These are phyloP conservation scores for Epinephelus moara DNA, from an alignment of 2,113 vertebrate genomes.

Conservation along the genomic window DNA sequence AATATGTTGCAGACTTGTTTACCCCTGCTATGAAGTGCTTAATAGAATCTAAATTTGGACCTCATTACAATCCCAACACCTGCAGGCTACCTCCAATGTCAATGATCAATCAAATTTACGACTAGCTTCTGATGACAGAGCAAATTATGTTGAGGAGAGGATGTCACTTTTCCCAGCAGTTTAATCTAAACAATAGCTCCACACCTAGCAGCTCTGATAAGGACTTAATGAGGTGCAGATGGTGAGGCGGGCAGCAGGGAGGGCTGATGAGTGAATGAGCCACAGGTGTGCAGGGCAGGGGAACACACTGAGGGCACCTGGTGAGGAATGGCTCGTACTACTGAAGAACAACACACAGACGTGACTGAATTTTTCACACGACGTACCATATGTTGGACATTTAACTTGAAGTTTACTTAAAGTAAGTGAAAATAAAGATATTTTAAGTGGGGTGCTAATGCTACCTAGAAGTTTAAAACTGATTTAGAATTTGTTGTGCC, in stretches of 20 bases:
- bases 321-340: neutral
- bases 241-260: constrained; percentile 1
- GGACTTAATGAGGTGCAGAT: constrained; percentile 12
- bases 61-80: neutral
- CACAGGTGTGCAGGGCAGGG: constrained; percentile 1
- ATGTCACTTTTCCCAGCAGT: neutral
- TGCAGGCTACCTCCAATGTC: neutral
- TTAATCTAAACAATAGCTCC: neutral
- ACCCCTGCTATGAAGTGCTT: neutral
- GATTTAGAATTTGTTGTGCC: neutral
- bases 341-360: neutral
- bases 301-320: neutral
- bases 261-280: neutral
- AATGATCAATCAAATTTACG: neutral
- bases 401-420: neutral
- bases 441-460: too few relatives aligned
- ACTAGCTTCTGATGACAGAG: neutral
- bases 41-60: neutral
- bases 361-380: neutral
- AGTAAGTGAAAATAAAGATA: neutral
- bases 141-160: neutral
- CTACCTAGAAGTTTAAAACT: neutral
- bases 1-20: neutral
- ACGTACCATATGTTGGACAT: neutral
- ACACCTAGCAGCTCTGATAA: neutral